phyloP scores from a whole-genome alignment of 2,113 vertebrate genomes.

The Sterna hirundo region DNA sequence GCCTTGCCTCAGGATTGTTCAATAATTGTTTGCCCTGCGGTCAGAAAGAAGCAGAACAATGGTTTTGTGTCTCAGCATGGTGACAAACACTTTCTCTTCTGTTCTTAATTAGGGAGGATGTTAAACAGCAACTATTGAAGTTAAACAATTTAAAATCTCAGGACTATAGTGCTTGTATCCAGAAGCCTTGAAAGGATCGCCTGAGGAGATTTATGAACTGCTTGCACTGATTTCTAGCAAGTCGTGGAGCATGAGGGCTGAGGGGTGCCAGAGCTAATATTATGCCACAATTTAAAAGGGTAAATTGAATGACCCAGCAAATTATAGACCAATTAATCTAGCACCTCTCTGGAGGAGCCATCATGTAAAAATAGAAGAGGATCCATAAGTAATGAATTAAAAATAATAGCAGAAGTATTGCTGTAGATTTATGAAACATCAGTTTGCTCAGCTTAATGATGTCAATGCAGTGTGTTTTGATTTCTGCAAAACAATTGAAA shows the following conservation, averaged over 20 bases:
- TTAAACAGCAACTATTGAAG: neutral
- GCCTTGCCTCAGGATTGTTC: neutral
- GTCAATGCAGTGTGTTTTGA: neutral
- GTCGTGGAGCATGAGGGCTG: neutral
- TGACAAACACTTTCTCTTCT: neutral
- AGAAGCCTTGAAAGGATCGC: neutral
- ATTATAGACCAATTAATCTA: constrained; percentile 34
- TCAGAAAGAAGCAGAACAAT: neutral
- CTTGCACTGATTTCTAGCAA: neutral
- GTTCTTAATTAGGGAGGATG: neutral
- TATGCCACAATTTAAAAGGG: neutral
- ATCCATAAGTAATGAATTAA: neutral
- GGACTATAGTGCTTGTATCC: neutral
- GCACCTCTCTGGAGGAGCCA: neutral
- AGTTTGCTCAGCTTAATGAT: neutral
- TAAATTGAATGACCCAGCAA: constrained; percentile 17
- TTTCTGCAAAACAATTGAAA: neutral
- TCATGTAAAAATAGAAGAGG: neutral
- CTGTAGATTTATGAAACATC: neutral
- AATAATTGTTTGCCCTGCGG: neutral
- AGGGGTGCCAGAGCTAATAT: neutral
- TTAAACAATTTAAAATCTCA: neutral
- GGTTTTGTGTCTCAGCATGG: neutral
- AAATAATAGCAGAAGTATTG: neutral
- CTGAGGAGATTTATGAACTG: constrained; percentile 17